Evolutionary conservation across 2,113 vertebrate species (phyloP).

Genomic region (Podocnemis expansa): DNA sequence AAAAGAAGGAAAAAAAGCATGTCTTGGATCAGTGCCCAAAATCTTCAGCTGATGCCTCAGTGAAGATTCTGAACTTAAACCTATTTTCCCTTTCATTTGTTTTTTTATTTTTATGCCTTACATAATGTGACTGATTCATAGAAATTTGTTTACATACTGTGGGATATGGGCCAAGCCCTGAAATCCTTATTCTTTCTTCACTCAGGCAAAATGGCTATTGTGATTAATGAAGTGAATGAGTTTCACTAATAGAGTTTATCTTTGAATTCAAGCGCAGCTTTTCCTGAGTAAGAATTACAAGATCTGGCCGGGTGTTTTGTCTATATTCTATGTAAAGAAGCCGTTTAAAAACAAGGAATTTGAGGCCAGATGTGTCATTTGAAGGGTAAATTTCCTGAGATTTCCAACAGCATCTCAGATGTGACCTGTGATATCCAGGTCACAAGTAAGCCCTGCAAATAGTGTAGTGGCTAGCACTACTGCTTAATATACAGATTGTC

Average conservation of each 20-base stretch:
- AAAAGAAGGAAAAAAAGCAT: conserved; percentile 6
- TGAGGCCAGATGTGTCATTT: neutral
- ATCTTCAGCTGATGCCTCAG: conserved; percentile 58
- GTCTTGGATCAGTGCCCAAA: conserved; percentile 69
- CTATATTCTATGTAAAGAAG: neutral
- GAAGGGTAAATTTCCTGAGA: neutral
- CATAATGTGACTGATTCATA: conserved; percentile 68
- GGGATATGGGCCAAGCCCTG: conserved; percentile 57
- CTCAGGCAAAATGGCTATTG: conserved; percentile 46
- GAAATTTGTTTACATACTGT: conserved; percentile 66
- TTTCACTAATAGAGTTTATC: neutral
- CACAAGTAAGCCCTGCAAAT: no score
- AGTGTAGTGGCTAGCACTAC: no score
- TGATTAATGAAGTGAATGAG: conserved; percentile 43
- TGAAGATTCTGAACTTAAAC: conserved; percentile 67
- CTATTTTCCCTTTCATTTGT: conserved; percentile 67
- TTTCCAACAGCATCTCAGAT: neutral
- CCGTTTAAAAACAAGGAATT: neutral
- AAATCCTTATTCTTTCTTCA: conserved; percentile 50
- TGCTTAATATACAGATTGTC: no score
- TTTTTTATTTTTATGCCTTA: conserved; percentile 69
- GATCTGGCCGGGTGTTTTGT: neutral
- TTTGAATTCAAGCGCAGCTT: conserved; percentile 7
- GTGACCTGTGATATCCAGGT: neutral
- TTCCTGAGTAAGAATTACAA: neutral